Evolutionary conservation across 2,113 vertebrate species (phyloP), one percentile per base, ranked within the genome.

Genomic region (Silurus meridionalis): DNA sequence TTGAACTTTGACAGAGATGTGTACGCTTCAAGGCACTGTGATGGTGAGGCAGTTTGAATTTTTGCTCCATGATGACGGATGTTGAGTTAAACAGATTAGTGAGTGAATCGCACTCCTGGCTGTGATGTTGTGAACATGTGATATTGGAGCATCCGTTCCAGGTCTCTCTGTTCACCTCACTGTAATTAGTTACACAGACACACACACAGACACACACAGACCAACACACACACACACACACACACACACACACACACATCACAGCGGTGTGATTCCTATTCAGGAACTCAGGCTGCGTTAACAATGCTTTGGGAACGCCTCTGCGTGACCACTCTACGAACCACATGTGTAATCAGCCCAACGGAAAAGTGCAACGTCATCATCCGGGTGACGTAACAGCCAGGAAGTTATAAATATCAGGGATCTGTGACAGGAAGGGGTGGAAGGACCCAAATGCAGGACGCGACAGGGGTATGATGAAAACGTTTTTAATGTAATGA

Each of bases 1-100:
- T 17, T 57, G 80, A 57, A 52, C 64, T 57, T 64, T 63, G 79
- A 74, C 63, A 75, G 50, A 19, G 37, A 53, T 57, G 81, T 77
- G 55, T 53, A 11, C 0, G 28, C 8, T 71, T 72, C 23, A 28
- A 80, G 89, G 48, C 21, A 48, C 80, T 0, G 58, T 81, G 80
- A 81, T 21, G 11, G 23, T 7, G 74, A 14, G 52, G 61, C 8
- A 37, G 25, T 55, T 63, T 52, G 19, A 50, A 11, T 50, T 50
- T 63, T 80, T 28, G 8, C 48, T 19, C 3, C 8, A 67, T n/a
- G 61, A 53, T 53, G 63, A 17, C 48, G 48, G 48, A 82, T 67
- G 80, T 28, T 21, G 78, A 5, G 28, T 61, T 69, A 21, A 83
- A 21, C 63, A 25, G 28, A 67, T 83, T 55, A 83, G n/a, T 2